Evolutionary conservation across 2,888 invertebrate species (phyloP), one percentile per base, ranked within the genome.

Genomic region (Villa cingulata): DNA sequence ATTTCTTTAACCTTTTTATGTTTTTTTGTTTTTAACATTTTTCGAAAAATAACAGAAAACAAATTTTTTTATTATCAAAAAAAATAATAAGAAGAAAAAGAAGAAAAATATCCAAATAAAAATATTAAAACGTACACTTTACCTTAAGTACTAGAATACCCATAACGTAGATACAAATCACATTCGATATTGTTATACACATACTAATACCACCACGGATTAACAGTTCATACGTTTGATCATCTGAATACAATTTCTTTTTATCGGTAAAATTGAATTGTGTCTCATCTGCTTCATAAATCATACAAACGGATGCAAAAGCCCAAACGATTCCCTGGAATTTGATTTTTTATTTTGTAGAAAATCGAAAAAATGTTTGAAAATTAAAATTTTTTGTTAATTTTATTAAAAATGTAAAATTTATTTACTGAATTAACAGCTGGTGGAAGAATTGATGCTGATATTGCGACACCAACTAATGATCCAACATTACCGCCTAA

Each of bases 401-500:
- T n/a, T n/a, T n/a, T n/a, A 27, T 16, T 36, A 17, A 34, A 2
- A n/a, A n/a, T n/a, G n/a, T n/a, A n/a, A n/a, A n/a, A n/a, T 16
- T 50, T 46, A 67, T 72, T 70, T 58, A 79, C 84, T 50, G 84
- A 80, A 68, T 87, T 86, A 2, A 86, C 86, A 45, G 85, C 84
- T 4, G 87, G 86, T 1, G 86, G 86, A 48, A 86, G 68, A 16
- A 87, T 65, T 0, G 86, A 85, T 0, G 85, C 85, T 0, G 86
- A 86, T 56, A 87, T 86, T 5, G 86, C 86, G 6, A 86, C 86
- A 5, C 86, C 86, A 1, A 86, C 85, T 9, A 86, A 67, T 1
- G 85, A 85, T 1, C 83, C 81, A 5, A 82, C 77, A 64, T 86
- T 83, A 47, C 83, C 84, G 34, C 85, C 83, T n/a, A 87, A 68